Percentiles rank a stretch among this genome's conserved stretches.
Evolutionary conservation across 30 jellyfish, hydroid and myxozoan species (phyloP).

Genomic region (Mastigias papua): DNA sequence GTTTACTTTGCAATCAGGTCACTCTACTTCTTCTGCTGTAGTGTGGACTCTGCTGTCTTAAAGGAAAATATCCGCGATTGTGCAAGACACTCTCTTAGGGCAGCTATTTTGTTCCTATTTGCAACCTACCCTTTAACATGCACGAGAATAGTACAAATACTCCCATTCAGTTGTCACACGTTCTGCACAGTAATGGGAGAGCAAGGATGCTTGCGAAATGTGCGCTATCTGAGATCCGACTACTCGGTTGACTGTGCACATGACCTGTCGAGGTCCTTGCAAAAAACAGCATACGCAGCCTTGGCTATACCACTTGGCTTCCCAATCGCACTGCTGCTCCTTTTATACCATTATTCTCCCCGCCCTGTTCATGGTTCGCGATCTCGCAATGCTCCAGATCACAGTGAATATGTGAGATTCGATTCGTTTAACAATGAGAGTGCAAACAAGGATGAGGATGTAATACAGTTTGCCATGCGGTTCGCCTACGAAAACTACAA

Average conservation of each 20-base stretch:
- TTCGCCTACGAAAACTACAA: slow-evolving; percentile 63
- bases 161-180: slow-evolving; percentile 53
- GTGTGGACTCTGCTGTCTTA: no score
- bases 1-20: slow-evolving; percentile 11
- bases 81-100: slow-evolving; percentile 18
- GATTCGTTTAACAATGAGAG: background rate
- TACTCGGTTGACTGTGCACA: slow-evolving; percentile 13
- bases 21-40: background rate
- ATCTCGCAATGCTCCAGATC: background rate
- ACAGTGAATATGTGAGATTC: background rate
- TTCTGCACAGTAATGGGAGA: slow-evolving; percentile 20
- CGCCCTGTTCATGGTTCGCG: background rate
- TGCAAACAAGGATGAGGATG: background rate
- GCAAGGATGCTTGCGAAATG: slow-evolving; percentile 11
- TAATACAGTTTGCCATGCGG: slow-evolving; percentile 34
- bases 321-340: slow-evolving; percentile 2
- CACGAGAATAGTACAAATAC: slow-evolving; percentile 38
- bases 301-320: slow-evolving; percentile 12
- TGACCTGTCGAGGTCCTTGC: background rate
- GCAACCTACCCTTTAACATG: slow-evolving; percentile 49
- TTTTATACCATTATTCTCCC: slow-evolving; percentile 11
- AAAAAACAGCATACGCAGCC: slow-evolving; percentile 8
- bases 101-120: slow-evolving; percentile 42
- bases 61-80: background rate
- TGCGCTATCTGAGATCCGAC: slow-evolving; percentile 35